Conservation (phyloP, 2,797 vertebrate genomes). For the Macrochelys suwanniensis region DNA sequence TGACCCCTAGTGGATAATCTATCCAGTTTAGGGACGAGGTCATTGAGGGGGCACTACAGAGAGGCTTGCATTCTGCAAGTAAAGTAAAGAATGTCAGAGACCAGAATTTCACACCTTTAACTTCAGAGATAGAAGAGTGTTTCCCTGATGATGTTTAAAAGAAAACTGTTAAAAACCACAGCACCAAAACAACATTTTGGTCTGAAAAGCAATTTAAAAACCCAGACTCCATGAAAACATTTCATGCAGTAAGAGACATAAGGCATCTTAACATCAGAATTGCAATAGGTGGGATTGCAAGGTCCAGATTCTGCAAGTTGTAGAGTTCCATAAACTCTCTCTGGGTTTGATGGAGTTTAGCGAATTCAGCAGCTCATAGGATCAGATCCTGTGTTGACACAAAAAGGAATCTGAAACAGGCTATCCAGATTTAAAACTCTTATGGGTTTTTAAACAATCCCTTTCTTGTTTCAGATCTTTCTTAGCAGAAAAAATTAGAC, state of each 20-base stretch:
- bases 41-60: constrained; percentile 39
- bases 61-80: background rate
- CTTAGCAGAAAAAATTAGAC: background rate
- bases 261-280: constrained; percentile 15
- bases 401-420: background rate
- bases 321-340: background rate
- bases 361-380: background rate
- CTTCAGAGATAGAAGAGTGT: constrained; percentile 34
- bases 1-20: constrained; percentile 45
- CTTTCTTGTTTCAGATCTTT: background rate
- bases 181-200: background rate
- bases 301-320: background rate
- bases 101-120: constrained; percentile 35
- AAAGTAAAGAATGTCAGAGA: constrained; percentile 38
- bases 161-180: constrained; percentile 31
- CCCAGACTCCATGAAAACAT: constrained; percentile 9
- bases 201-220: constrained; percentile 48
- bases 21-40: constrained; percentile 67
- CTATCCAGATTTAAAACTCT: background rate
- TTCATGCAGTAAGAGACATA: background rate
- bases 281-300: background rate
- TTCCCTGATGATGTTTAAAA: constrained; percentile 28
- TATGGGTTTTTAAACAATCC: background rate
- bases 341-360: background rate
- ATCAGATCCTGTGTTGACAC: background rate